A percentile compares a stretch with the other conserved stretches of the same genome.
These are phyloP conservation scores for Cephus rjabovi DNA, from an alignment of 2,888 invertebrate species.

Conservation along the genomic window DNA sequence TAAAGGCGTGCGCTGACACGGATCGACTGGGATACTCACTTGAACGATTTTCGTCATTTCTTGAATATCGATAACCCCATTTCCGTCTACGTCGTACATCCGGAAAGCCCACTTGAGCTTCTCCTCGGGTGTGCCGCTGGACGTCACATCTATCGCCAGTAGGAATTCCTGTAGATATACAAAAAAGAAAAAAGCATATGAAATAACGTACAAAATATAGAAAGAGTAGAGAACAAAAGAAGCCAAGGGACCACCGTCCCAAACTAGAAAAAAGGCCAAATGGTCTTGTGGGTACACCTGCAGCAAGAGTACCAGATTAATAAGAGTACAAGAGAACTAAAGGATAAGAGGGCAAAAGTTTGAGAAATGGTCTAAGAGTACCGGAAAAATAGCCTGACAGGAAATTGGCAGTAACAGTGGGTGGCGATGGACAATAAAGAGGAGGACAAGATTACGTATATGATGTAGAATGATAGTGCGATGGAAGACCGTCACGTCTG, in stretches of 20 bases:
- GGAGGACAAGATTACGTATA: not conserved
- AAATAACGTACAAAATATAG: not conserved
- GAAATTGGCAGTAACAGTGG: not conserved
- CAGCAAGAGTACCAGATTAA: not conserved
- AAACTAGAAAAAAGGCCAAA: not conserved
- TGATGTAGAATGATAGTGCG: not conserved
- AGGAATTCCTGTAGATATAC: constrained; percentile 88
- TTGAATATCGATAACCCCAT: constrained; percentile 97
- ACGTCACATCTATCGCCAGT: constrained; percentile 97
- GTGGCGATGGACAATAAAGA: not conserved
- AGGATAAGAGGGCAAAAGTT: not conserved
- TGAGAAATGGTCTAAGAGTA: not conserved
- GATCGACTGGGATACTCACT: constrained; percentile 69
- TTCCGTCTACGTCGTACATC: constrained; percentile 98
- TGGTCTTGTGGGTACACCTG: not conserved
- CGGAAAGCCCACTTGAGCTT: constrained; percentile 99
- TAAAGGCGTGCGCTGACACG: not conserved
- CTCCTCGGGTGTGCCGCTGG: constrained; percentile 97
- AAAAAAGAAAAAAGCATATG: constrained; percentile 19
- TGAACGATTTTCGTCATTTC: constrained; percentile 99
- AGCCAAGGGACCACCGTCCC: not conserved
- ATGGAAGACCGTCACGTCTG: not conserved
- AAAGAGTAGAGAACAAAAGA: not conserved
- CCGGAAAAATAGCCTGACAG: not conserved
- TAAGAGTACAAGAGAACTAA: not conserved